Conservation (phyloP, 2,888 invertebrate species). For the Smittia sp. region DNA sequence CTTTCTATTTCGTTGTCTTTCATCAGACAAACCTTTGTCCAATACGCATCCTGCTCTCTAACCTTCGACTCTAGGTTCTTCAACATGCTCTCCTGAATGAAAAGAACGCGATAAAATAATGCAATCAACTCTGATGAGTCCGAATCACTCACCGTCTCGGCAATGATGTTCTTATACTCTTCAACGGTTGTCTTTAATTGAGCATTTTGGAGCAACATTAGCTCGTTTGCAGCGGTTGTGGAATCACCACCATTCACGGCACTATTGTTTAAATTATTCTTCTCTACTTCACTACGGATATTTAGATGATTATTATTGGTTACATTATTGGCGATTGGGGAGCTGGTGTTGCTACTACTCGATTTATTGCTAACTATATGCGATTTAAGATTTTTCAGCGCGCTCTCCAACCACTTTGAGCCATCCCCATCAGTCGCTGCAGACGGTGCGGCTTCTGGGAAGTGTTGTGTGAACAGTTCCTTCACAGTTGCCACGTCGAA, state of each 20-base stretch:
- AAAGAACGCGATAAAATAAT: conserved; percentile 31
- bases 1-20: conserved; percentile 51
- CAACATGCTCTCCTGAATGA: conserved; percentile 50
- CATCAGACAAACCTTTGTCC: conserved; percentile 50
- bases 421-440: neutral
- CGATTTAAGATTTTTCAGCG: conserved; percentile 28
- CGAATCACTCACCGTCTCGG: conserved; percentile 68
- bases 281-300: conserved; percentile 37
- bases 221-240: conserved; percentile 50
- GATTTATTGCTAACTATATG: conserved; percentile 37
- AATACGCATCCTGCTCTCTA: conserved; percentile 52
- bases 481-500: conserved; percentile 23
- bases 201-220: conserved; percentile 61
- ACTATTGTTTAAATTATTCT: conserved; percentile 42
- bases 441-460: neutral
- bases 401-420: conserved; percentile 30
- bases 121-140: conserved; percentile 20
- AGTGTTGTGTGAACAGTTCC: conserved; percentile 25
- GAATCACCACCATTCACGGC: conserved; percentile 45
- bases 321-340: conserved; percentile 53
- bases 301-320: conserved; percentile 44
- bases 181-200: conserved; percentile 64
- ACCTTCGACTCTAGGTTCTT: conserved; percentile 51
- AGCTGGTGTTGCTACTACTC: conserved; percentile 46
- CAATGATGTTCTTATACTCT: conserved; percentile 71